Evolutionary conservation across 1,140 invertebrate genomes (phyloP).

Genomic region (Bombus confusus): DNA sequence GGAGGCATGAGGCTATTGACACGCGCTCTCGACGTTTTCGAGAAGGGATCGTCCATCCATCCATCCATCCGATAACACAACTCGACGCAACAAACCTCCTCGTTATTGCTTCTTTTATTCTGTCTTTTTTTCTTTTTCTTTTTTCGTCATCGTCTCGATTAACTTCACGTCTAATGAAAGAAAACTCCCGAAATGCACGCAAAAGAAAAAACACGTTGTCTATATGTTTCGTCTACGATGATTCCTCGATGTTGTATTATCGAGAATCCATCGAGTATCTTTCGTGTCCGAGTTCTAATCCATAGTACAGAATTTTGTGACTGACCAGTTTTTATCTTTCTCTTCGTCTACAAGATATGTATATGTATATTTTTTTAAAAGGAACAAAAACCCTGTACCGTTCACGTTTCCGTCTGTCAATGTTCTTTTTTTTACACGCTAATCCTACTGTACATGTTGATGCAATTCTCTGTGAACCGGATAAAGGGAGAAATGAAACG

Average conservation of each 20-base stretch:
- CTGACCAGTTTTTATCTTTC: neutral
- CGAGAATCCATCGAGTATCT: constrained; percentile 26
- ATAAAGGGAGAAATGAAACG: constrained; percentile 43
- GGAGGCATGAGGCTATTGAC: constrained; percentile 86
- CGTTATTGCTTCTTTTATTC: neutral
- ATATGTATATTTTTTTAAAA: constrained; percentile 26
- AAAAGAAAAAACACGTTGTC: constrained; percentile 32
- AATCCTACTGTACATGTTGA: neutral
- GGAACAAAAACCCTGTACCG: neutral
- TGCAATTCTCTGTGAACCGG: constrained; percentile 34
- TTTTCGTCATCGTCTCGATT: constrained; percentile 28
- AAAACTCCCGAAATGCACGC: constrained; percentile 50
- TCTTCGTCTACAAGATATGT: neutral
- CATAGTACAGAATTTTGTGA: constrained; percentile 7
- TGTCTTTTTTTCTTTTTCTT: constrained; percentile 6
- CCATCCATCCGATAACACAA: constrained; percentile 54
- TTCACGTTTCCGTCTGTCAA: constrained; percentile 15
- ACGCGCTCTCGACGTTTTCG: constrained; percentile 31
- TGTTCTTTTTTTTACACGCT: constrained; percentile 1
- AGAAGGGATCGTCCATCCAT: constrained; percentile 51
- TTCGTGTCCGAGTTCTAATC: constrained; percentile 33
- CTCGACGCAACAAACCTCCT: constrained; percentile 54
- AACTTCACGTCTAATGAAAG: constrained; percentile 18
- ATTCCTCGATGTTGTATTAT: neutral
- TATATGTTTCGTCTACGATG: constrained; percentile 33